These are phyloP conservation scores for Phaedon cochleariae DNA, from an alignment of 2,888 invertebrate species.

Conservation along the genomic window DNA sequence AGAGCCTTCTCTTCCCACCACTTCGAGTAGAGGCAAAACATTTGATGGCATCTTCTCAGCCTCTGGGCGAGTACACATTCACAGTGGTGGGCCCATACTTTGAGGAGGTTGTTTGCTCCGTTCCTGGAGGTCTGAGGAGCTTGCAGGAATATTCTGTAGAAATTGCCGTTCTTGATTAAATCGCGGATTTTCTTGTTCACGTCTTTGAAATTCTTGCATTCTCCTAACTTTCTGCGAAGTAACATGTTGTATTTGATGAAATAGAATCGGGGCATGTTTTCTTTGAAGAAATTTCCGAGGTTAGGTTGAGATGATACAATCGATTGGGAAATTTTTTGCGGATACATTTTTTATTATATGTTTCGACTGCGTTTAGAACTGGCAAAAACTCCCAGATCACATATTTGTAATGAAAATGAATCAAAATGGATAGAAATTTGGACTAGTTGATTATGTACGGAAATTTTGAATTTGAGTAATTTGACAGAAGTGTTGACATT, in stretches of 20 bases:
- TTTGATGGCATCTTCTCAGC: slow-evolving; percentile 70
- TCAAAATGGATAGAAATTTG: slow-evolving; percentile 20
- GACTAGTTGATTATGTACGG: neutral
- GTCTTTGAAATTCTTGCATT: slow-evolving; percentile 38
- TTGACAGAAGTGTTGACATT: neutral
- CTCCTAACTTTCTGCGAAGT: slow-evolving; percentile 46
- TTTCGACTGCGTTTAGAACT: neutral
- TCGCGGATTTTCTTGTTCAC: slow-evolving; percentile 42
- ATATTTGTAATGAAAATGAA: slow-evolving; percentile 19
- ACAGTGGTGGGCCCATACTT: slow-evolving; percentile 66
- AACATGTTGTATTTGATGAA: slow-evolving; percentile 42
- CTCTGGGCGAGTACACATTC: slow-evolving; percentile 70
- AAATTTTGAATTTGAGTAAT: neutral
- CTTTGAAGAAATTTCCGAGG: slow-evolving; percentile 51
- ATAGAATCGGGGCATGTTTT: slow-evolving; percentile 35
- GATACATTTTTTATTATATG: slow-evolving; percentile 40
- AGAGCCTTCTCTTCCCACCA: slow-evolving; percentile 71
- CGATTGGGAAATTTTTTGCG: slow-evolving; percentile 41
- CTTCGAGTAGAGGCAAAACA: slow-evolving; percentile 69
- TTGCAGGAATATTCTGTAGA: slow-evolving; percentile 33
- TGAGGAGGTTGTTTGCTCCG: slow-evolving; percentile 64
- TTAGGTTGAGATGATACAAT: slow-evolving; percentile 50
- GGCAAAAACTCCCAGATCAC: neutral
- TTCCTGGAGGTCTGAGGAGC: slow-evolving; percentile 45
- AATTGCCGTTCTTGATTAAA: slow-evolving; percentile 39